Percentiles rank a stretch among this genome's conserved stretches.
Conservation (phyloP, 92 coral and sea anemone genomes). For the Heliopora coerulea region DNA sequence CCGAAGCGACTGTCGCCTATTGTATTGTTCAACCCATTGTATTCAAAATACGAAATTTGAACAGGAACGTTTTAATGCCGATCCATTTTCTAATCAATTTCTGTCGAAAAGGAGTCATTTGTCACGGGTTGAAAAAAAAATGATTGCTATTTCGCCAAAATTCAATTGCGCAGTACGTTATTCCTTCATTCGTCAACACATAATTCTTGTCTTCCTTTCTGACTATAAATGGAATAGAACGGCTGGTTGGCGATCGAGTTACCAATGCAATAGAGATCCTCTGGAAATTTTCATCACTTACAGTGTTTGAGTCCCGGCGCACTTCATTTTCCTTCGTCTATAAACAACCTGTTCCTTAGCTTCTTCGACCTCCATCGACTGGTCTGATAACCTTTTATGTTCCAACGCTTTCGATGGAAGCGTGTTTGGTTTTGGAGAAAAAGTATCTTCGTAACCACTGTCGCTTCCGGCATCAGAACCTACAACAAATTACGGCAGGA, state of each 20-base stretch:
- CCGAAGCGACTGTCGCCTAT: slow-evolving; percentile 14
- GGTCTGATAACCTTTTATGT: slow-evolving; percentile 7
- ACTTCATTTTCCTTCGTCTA: slow-evolving; percentile 31
- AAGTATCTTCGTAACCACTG: slow-evolving; percentile 19
- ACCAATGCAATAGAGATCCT: slow-evolving; percentile 18
- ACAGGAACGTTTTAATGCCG: slow-evolving; percentile 12
- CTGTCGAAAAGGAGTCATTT: slow-evolving; percentile 9
- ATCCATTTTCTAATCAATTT: slow-evolving; percentile 15
- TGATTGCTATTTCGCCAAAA: slow-evolving; percentile 15
- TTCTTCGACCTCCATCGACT: slow-evolving; percentile 35
- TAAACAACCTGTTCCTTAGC: slow-evolving; percentile 37
- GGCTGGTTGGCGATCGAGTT: slow-evolving; percentile 22
- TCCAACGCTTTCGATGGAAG: slow-evolving; percentile 38
- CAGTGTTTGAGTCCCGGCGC: slow-evolving; percentile 33
- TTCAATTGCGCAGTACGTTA: neutral
- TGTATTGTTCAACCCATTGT: slow-evolving; percentile 32
- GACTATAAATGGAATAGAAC: slow-evolving; percentile 34
- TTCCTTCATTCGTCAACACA: neutral
- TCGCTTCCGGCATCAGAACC: slow-evolving; percentile 33
- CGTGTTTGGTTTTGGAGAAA: slow-evolving; percentile 22
- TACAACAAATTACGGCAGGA: slow-evolving; percentile 3
- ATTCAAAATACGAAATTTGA: slow-evolving; percentile 12
- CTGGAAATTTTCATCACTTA: slow-evolving; percentile 2
- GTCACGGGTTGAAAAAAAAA: slow-evolving; percentile 12
- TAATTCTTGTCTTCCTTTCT: slow-evolving; percentile 21